A percentile compares a stretch with the other conserved stretches of the same genome.
phyloP scores from a whole-genome alignment of 2,888 invertebrate species.

The Cheilosia grossa region DNA sequence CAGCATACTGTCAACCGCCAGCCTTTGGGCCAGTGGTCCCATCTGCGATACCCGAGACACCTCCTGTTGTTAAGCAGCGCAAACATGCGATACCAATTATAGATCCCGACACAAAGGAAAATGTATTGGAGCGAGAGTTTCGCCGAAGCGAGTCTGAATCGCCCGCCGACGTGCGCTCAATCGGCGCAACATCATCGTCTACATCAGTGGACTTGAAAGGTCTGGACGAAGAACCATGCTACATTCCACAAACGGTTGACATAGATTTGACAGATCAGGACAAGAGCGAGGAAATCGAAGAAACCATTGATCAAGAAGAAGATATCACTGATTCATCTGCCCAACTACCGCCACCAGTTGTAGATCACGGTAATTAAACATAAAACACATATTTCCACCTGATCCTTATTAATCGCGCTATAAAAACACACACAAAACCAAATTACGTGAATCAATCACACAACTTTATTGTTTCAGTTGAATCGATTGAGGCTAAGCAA shows the following conservation, averaged over 20 bases:
- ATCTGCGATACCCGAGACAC: constrained; percentile 67
- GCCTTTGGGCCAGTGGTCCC: constrained; percentile 51
- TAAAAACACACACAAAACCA: constrained; percentile 47
- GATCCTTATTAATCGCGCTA: constrained; percentile 57
- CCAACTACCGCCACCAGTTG: constrained; percentile 16
- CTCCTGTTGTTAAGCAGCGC: constrained; percentile 76
- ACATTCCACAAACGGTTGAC: constrained; percentile 2
- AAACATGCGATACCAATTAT: constrained; percentile 81
- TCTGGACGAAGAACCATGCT: neutral
- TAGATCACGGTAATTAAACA: constrained; percentile 72
- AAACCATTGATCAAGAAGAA: constrained; percentile 10
- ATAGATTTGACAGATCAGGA: neutral
- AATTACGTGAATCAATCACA: constrained; percentile 57
- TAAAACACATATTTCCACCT: constrained; percentile 56
- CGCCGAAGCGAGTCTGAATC: constrained; percentile 60
- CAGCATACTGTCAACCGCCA: constrained; percentile 77
- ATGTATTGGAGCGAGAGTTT: constrained; percentile 78
- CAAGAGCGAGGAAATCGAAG: constrained; percentile 8
- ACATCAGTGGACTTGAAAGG: constrained; percentile 36
- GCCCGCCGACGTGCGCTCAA: constrained; percentile 60
- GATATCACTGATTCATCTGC: constrained; percentile 37
- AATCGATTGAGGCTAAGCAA: constrained; percentile 53
- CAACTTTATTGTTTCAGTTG: constrained; percentile 75
- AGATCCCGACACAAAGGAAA: constrained; percentile 80
- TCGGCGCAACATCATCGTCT: constrained; percentile 33